Evolutionary conservation across 37 sponge, comb jelly and placozoan species (phyloP), one percentile per base, ranked within the genome.

Genomic region (Ephydatia muelleri): DNA sequence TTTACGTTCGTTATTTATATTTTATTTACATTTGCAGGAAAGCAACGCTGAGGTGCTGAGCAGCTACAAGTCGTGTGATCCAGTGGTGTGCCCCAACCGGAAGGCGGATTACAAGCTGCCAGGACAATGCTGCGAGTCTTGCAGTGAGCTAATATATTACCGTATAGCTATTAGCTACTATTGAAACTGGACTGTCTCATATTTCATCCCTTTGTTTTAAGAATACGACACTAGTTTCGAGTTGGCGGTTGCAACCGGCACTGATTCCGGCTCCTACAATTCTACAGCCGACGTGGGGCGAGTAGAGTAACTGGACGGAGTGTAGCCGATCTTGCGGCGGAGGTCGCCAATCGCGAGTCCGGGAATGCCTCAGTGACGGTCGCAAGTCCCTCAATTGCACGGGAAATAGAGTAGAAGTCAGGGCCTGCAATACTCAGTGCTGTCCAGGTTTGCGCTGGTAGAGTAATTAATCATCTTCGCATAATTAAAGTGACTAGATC

Each of bases 271-370:
- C 35, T 1, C 34, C 38, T 13, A 49, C 57, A 25, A 35, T 32
- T 66, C 40, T 70, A 1, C 9, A 5, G 40, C 67, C 80, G 37
- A 47, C 84, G n/a, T 91, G 88, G 87, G 39, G 83, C 0, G 75
- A 64, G 19, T 95, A 93, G 96, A 30, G 86, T 13, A 23, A 31
- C 13, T 95, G 89, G 88, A 84, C 96, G 14, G 69, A 73, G 2
- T 95, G 96, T 79, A 78, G 80, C 36, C 71, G 64, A 13, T 70
- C 86, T 0, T 95, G 96, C 80, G 93, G 86, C 3, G 75, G 48
- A 29, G 96, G 96, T 0, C 49, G 83, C 11, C 80, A 82, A 76
- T 83, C 72, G 35, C 70, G 96, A 30, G 85, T 48, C 32, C 81
- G 93, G 31, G n/a, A 80, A 2, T 95, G 96, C 72, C 71, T 28